phyloP scores from a whole-genome alignment of 2,888 invertebrate species.

The Disparrhopalites patrizii region DNA sequence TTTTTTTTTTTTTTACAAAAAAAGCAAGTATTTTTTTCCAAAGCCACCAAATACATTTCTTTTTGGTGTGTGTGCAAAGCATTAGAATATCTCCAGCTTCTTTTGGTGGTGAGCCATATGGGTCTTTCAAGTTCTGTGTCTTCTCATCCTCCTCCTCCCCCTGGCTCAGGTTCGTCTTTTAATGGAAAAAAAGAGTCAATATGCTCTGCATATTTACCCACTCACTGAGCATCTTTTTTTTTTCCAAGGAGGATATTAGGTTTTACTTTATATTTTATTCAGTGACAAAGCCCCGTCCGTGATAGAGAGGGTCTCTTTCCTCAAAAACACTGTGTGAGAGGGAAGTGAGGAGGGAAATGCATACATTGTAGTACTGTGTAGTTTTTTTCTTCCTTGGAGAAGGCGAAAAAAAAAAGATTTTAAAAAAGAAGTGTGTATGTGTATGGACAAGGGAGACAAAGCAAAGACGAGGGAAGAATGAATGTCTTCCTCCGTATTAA shows the following conservation, averaged over 20 bases:
- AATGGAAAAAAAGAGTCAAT: background rate
- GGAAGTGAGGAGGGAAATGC: background rate
- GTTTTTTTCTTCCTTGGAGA: background rate
- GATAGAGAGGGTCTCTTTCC: background rate
- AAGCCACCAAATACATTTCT: too few relatives aligned
- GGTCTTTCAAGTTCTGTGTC: background rate
- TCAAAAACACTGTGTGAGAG: background rate
- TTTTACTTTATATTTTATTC: slow-evolving; percentile 13
- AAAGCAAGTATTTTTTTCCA: too few relatives aligned
- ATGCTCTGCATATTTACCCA: background rate
- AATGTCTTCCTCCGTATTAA: slow-evolving; percentile 14
- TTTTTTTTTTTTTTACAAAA: too few relatives aligned
- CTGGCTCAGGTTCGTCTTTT: too few relatives aligned
- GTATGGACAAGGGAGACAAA: slow-evolving; percentile 18
- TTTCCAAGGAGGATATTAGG: background rate
- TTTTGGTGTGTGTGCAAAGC: background rate
- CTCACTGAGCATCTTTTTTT: too few relatives aligned
- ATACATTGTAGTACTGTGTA: background rate
- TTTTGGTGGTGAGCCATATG: slow-evolving; percentile 6
- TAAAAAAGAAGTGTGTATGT: background rate
- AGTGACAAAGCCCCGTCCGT: slow-evolving; percentile 2
- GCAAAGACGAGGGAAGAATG: slow-evolving; percentile 23
- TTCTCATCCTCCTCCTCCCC: too few relatives aligned
- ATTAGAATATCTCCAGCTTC: too few relatives aligned
- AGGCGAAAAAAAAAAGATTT: too few relatives aligned